Evolutionary conservation across 1,140 invertebrate species (phyloP).

Genomic region (Aphis gossypii): DNA sequence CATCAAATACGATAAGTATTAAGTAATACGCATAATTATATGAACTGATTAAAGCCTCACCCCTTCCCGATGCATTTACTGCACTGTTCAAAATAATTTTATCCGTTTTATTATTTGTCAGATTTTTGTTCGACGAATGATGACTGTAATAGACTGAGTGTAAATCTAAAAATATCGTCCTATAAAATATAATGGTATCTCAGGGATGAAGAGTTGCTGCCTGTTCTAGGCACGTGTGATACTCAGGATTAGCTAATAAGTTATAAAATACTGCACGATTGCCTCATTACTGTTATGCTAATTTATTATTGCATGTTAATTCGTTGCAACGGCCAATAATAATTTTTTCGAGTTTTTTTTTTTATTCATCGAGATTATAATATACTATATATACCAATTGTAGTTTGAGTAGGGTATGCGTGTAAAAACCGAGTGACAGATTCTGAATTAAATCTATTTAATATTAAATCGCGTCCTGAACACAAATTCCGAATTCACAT

Average conservation of each 20-base stretch:
- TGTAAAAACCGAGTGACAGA: slow-evolving; percentile 15
- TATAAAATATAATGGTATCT: too few relatives aligned
- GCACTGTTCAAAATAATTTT: background rate
- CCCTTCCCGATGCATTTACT: too few relatives aligned
- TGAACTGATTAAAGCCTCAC: too few relatives aligned
- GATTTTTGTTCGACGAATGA: background rate
- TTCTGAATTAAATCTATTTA: slow-evolving; percentile 20
- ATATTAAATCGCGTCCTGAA: slow-evolving; percentile 3
- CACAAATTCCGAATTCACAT: background rate
- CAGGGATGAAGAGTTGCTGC: too few relatives aligned
- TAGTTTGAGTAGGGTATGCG: background rate
- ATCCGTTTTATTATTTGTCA: background rate
- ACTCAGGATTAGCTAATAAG: too few relatives aligned
- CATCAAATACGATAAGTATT: background rate
- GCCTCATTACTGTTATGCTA: background rate
- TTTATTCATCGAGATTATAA: background rate
- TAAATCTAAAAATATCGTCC: too few relatives aligned
- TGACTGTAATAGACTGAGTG: background rate
- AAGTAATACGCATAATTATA: too few relatives aligned
- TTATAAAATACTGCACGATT: too few relatives aligned
- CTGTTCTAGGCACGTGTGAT: too few relatives aligned
- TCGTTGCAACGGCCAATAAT: background rate
- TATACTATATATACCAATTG: background rate
- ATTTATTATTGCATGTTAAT: background rate
- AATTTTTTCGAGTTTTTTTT: background rate